phyloP scores from a whole-genome alignment of 2,113 vertebrate species.

The Syrmaticus mikado region DNA sequence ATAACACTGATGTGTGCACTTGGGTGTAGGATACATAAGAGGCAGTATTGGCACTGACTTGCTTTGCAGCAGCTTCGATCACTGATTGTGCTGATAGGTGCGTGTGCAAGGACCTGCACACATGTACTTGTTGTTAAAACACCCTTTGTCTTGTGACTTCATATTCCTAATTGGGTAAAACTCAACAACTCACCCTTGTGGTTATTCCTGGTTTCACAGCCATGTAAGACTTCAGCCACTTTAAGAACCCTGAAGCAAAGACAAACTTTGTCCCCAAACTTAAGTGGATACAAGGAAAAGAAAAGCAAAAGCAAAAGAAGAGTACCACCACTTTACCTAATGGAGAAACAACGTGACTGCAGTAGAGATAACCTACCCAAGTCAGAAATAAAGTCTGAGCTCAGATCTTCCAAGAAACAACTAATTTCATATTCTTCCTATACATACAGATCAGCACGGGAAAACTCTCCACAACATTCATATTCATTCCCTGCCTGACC shows the following conservation, averaged over 20 bases:
- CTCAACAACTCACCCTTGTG: not conserved
- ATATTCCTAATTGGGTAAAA: not conserved
- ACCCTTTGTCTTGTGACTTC: not conserved
- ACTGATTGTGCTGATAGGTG: not conserved
- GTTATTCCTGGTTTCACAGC: not conserved
- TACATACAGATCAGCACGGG: not conserved
- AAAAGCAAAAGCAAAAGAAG: not conserved
- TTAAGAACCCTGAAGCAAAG: not conserved
- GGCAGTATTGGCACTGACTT: not conserved
- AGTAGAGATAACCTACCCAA: not conserved
- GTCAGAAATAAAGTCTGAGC: not conserved
- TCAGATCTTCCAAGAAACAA: not conserved
- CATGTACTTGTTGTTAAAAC: not conserved
- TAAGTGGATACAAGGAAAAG: not conserved
- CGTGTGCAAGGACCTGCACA: not conserved
- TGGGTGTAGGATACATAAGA: not conserved
- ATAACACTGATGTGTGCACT: not conserved
- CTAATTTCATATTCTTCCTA: not conserved
- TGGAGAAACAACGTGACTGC: not conserved
- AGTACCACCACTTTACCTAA: not conserved
- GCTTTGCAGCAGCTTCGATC: constrained; percentile 29
- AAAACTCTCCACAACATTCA: not conserved
- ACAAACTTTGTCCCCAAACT: not conserved
- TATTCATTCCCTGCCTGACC: not conserved
- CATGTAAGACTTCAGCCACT: not conserved